phyloP scores from a whole-genome alignment of 2,113 vertebrate genomes.

The Cynoglossus semilaevis region DNA sequence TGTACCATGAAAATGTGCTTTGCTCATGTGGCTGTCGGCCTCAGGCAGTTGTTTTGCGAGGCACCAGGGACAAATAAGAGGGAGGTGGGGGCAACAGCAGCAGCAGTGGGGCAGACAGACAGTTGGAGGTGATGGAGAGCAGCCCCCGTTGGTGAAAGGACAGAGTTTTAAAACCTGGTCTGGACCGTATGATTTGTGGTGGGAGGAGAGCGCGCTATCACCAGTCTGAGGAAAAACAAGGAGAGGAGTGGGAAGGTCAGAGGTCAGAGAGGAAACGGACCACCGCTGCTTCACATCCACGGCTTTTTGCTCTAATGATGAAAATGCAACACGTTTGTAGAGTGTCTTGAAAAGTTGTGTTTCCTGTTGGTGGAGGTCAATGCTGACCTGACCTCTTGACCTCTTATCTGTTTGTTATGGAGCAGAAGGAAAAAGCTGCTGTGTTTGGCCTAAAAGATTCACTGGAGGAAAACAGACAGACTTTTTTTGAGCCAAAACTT shows the following conservation, averaged over 20 bases:
- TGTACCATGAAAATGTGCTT: too few species aligned
- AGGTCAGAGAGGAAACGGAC: conserved; percentile 12
- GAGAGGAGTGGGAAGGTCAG: conserved; percentile 9
- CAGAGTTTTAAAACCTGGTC: background rate
- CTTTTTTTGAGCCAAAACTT: too few species aligned
- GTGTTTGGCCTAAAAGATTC: background rate
- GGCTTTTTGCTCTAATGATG: background rate
- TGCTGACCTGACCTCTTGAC: too few species aligned
- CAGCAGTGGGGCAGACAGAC: background rate
- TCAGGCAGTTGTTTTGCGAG: conserved; percentile 39
- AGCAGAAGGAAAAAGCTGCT: background rate
- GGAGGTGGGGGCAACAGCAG: conserved; percentile 6
- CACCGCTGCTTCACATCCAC: background rate
- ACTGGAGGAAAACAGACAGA: background rate
- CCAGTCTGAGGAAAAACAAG: conserved; percentile 32
- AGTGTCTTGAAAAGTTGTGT: too few species aligned
- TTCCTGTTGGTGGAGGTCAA: background rate
- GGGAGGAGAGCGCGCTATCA: conserved; percentile 39
- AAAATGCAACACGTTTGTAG: background rate
- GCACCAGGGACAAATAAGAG: conserved; percentile 32
- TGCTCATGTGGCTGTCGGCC: background rate
- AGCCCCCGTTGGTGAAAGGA: conserved; percentile 6
- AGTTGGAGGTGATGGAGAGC: conserved; percentile 24
- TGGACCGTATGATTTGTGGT: background rate
- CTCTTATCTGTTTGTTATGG: background rate